A percentile compares a stretch with the other conserved stretches of the same genome.
These are phyloP conservation scores for Cygnus atratus DNA, from an alignment of 2,113 vertebrate species.

Conservation along the genomic window DNA sequence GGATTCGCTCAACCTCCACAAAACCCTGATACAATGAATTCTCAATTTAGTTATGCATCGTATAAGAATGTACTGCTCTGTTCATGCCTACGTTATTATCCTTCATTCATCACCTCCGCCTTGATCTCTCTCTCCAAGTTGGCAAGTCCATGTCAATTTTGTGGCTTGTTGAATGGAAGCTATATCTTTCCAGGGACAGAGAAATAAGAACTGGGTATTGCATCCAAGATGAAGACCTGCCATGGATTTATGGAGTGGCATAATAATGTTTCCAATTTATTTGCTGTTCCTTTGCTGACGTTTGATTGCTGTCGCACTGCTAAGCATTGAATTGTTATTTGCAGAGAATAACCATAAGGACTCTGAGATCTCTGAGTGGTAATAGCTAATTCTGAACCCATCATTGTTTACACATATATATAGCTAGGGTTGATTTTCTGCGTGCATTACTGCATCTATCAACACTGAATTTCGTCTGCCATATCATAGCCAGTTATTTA, in stretches of 20 bases:
- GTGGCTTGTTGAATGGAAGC: neutral
- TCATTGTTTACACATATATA: neutral
- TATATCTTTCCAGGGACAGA: neutral
- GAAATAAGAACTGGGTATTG: neutral
- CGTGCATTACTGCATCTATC: neutral
- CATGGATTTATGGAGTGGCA: neutral
- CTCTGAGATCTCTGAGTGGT: neutral
- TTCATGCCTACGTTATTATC: neutral
- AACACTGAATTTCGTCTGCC: neutral
- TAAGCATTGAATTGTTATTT: neutral
- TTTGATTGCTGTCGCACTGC: neutral
- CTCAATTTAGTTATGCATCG: neutral
- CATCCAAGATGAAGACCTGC: neutral
- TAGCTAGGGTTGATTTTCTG: neutral
- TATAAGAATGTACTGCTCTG: neutral
- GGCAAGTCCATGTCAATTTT: fast-evolving
- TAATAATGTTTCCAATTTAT: neutral
- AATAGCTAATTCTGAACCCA: neutral
- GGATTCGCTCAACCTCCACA: neutral
- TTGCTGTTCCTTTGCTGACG: neutral
- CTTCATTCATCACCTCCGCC: neutral
- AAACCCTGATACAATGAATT: neutral
- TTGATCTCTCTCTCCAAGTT: neutral
- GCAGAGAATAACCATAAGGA: neutral
- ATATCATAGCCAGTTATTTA: neutral